Evolutionary conservation across 2,797 vertebrate genomes (phyloP).

Genomic region (Enteromius unitaeniatus): DNA sequence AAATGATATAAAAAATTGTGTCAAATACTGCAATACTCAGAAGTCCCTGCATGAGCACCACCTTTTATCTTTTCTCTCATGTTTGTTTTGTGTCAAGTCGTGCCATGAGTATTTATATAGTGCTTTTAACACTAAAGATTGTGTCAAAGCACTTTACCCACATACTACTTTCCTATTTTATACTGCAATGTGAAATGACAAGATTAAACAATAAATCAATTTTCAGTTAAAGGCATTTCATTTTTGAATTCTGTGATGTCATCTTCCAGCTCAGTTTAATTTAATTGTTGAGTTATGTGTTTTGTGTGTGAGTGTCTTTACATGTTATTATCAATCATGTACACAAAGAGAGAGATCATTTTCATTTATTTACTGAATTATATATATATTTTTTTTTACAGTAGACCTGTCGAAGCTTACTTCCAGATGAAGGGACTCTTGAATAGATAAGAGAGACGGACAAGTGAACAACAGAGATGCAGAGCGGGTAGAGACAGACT

Average conservation of each 20-base stretch:
- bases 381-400: not conserved
- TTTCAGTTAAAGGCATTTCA: too few relatives aligned
- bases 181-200: too few relatives aligned
- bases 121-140: too few relatives aligned
- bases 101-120: too few relatives aligned
- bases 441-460: constrained; percentile 30
- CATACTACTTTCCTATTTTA: too few relatives aligned
- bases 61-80: not conserved
- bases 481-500: not conserved
- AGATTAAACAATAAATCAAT: too few relatives aligned
- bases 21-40: not conserved
- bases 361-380: too few relatives aligned
- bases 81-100: not conserved
- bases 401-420: not conserved
- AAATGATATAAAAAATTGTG: not conserved
- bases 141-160: too few relatives aligned
- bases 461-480: constrained; percentile 18
- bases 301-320: not conserved
- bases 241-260: too few relatives aligned
- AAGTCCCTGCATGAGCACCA: not conserved
- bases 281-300: too few relatives aligned
- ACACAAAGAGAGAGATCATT: not conserved
- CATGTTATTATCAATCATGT: not conserved
- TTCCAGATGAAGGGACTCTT: constrained; percentile 27
- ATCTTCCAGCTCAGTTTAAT: too few relatives aligned